These are phyloP conservation scores for Tenebrio molitor DNA, from an alignment of 1,140 invertebrate genomes.

Conservation along the genomic window DNA sequence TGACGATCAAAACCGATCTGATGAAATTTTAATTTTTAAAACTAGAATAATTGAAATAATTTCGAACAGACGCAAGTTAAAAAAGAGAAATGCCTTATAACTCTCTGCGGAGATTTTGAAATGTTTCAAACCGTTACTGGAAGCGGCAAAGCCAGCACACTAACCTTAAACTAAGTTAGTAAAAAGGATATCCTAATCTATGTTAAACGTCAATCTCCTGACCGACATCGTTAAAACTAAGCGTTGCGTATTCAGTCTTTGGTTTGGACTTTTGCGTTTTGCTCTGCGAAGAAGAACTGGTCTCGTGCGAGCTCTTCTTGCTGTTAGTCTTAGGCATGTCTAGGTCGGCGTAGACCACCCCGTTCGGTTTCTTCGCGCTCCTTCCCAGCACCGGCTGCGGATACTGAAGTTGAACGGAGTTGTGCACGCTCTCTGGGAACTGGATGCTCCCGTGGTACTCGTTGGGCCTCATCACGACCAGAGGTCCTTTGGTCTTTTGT, in stretches of 20 bases:
- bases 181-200: constrained; percentile 45
- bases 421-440: constrained; percentile 64
- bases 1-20: too few relatives aligned
- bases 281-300: constrained; percentile 49
- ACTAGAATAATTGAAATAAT: too few relatives aligned
- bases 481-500: constrained; percentile 63
- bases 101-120: too few relatives aligned
- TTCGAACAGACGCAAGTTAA: too few relatives aligned
- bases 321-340: constrained; percentile 60
- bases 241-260: constrained; percentile 79
- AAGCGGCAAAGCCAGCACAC: constrained; percentile 29
- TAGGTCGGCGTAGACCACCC: constrained; percentile 65
- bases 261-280: constrained; percentile 60
- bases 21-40: too few relatives aligned
- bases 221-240: constrained; percentile 83
- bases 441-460: constrained; percentile 63
- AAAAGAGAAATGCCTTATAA: too few relatives aligned
- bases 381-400: constrained; percentile 62
- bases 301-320: constrained; percentile 52
- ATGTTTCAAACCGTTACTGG: too few relatives aligned
- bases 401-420: constrained; percentile 64
- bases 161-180: constrained; percentile 53
- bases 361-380: constrained; percentile 57
- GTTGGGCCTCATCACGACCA: constrained; percentile 58
- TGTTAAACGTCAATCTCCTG: constrained; percentile 83